phyloP scores from a whole-genome alignment of 2,888 invertebrate species.

The Hanleya hanleyi region DNA sequence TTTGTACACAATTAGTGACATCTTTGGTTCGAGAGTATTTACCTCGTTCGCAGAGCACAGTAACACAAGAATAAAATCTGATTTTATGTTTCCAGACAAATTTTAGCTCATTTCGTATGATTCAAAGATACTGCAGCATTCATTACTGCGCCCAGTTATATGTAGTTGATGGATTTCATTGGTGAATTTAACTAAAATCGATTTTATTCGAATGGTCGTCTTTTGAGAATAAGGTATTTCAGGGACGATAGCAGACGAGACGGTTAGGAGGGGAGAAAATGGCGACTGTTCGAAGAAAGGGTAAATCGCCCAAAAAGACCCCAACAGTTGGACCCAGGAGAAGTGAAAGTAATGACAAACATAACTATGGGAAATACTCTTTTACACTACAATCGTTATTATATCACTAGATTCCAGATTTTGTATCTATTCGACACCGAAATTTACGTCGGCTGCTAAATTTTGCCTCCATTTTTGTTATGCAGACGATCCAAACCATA shows the following conservation, averaged over 20 bases:
- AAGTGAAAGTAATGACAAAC: background rate
- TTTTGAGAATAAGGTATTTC: slow-evolving; percentile 20
- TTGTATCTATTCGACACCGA: background rate
- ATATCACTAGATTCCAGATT: background rate
- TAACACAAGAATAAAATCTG: too few species aligned
- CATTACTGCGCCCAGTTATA: too few species aligned
- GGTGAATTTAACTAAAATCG: background rate
- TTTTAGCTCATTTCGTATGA: too few species aligned
- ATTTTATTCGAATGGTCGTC: slow-evolving; percentile 4
- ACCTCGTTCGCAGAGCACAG: background rate
- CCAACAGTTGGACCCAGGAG: slow-evolving; percentile 5
- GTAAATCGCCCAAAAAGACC: slow-evolving; percentile 34
- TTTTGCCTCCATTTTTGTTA: background rate
- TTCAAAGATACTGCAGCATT: too few species aligned
- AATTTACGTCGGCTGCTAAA: slow-evolving; percentile 4
- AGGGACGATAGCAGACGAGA: slow-evolving; percentile 43
- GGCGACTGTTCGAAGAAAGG: slow-evolving; percentile 40
- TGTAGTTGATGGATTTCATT: background rate
- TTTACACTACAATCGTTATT: background rate
- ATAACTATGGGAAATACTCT: background rate
- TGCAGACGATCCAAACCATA: too few species aligned
- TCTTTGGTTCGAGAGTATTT: background rate
- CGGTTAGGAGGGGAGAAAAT: slow-evolving; percentile 30
- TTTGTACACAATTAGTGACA: too few species aligned
- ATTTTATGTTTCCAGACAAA: too few species aligned